Evolutionary conservation across 2,888 invertebrate species (phyloP), one percentile per base, ranked within the genome.

Genomic region (Drosophila stalkeri): DNA sequence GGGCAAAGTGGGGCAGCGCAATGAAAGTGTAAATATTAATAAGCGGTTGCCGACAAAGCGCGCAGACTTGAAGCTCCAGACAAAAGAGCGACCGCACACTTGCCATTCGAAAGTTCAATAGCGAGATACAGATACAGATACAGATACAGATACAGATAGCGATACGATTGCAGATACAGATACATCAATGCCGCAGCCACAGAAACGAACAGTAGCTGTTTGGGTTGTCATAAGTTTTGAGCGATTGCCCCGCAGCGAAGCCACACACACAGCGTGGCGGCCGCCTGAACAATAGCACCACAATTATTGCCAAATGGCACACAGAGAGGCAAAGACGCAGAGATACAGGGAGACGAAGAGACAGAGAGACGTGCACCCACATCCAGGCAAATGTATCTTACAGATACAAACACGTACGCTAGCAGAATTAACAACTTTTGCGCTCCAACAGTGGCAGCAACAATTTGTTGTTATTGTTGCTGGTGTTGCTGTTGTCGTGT

Each of bases 201-300:
- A 49, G 61, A 52, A 64, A 43, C 51, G 49, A 75, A 90, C 90
- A 88, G 90, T 90, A 90, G 90, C 90, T 73, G 77, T 80, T 89
- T 89, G 80, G 84, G 90, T 91, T 90, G 90, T 90, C 90, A 91
- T 82, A 85, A 77, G 86, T 86, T 82, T 90, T 90, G 91, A 90
- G 79, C 91, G 91, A 91, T 90, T 90, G 91, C 86, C 91, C 81
- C 73, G 83, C 80, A 74, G 90, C 85, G 64, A 88, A 90, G 78
- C 87, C 89, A 77, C 87, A 87, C 90, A 87, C 89, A 79, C 79
- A 89, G 85, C 80, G 82, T 79, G 84, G 84, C 87, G 68, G 77
- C 72, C 60, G 61, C 49, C 27, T 73, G 72, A 75, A 86, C 86
- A 86, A 86, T 90, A 74, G 89, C 68, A 76, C 51, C 76, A 70